These are phyloP conservation scores for Pseudochirops corinnae DNA, from an alignment of 2,797 vertebrate species.

Conservation along the genomic window DNA sequence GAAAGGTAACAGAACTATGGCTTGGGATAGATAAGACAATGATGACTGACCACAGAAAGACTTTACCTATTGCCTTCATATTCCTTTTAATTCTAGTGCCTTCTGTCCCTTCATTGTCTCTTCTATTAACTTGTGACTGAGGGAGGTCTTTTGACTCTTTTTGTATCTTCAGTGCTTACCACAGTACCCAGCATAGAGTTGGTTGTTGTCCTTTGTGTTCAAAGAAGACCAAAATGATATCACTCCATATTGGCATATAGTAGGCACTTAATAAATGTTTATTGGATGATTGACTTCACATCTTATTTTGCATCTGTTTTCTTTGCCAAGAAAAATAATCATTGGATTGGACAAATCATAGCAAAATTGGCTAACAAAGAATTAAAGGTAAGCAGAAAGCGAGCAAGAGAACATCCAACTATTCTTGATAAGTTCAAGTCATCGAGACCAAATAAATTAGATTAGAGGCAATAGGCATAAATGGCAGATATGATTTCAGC, in stretches of 20 bases:
- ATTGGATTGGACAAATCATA: not conserved
- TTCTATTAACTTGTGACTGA: not conserved
- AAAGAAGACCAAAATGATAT: not conserved
- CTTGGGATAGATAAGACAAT: not conserved
- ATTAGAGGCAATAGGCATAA: not conserved
- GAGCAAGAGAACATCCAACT: not conserved
- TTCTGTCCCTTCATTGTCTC: not conserved
- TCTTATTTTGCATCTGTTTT: not conserved
- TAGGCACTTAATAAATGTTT: not conserved
- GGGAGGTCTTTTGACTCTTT: not conserved
- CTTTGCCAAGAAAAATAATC: not conserved
- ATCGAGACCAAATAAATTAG: not conserved
- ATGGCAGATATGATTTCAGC: not conserved
- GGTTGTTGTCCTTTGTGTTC: not conserved
- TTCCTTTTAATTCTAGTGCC: not conserved
- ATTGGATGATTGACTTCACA: not conserved
- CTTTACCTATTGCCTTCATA: not conserved
- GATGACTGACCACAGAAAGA: not conserved
- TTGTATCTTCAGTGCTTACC: not conserved
- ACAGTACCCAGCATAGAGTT: not conserved
- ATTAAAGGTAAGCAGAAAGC: not conserved
- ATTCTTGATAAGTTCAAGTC: not conserved
- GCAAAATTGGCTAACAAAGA: not conserved
- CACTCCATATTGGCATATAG: not conserved
- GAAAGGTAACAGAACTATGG: not conserved